These are phyloP conservation scores for Vulpes lagopus DNA, from an alignment of 2,113 vertebrate species.

Conservation along the genomic window DNA sequence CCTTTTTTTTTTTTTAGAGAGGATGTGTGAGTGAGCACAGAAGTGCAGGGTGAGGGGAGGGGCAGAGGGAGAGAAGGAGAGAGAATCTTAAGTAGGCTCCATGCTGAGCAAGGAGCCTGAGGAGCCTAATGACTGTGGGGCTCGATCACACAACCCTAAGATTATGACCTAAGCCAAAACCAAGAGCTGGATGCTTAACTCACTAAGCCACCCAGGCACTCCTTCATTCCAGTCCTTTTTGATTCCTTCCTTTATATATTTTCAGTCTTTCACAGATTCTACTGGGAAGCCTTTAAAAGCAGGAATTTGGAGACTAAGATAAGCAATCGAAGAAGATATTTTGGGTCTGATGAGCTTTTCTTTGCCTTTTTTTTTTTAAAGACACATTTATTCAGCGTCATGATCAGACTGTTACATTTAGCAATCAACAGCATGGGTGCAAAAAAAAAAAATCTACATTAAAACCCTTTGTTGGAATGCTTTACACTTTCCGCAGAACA, in stretches of 20 bases:
- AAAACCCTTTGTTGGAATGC: too few species aligned
- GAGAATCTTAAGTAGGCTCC: neutral
- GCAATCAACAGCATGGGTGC: too few species aligned
- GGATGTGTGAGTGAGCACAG: neutral
- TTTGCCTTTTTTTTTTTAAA: neutral
- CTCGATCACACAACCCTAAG: neutral
- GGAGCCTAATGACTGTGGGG: neutral
- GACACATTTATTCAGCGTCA: too few species aligned
- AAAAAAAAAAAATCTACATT: too few species aligned
- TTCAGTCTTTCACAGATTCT: slow-evolving; percentile 13
- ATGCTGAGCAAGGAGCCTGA: neutral
- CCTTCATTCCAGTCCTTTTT: neutral
- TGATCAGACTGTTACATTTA: too few species aligned
- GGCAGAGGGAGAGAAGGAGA: neutral
- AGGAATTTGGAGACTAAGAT: neutral
- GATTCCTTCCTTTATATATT: neutral
- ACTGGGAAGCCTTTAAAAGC: neutral
- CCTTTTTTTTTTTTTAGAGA: neutral
- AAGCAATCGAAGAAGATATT: slow-evolving; percentile 40
- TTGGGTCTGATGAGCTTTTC: neutral
- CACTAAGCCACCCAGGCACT: neutral
- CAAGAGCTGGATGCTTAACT: neutral
- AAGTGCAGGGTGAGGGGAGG: neutral
- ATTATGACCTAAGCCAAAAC: neutral
- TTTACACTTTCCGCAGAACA: too few species aligned